A percentile compares a stretch with the other conserved stretches of the same genome.
phyloP scores from a whole-genome alignment of 2,113 vertebrate species.

The Cheilinus undulatus region DNA sequence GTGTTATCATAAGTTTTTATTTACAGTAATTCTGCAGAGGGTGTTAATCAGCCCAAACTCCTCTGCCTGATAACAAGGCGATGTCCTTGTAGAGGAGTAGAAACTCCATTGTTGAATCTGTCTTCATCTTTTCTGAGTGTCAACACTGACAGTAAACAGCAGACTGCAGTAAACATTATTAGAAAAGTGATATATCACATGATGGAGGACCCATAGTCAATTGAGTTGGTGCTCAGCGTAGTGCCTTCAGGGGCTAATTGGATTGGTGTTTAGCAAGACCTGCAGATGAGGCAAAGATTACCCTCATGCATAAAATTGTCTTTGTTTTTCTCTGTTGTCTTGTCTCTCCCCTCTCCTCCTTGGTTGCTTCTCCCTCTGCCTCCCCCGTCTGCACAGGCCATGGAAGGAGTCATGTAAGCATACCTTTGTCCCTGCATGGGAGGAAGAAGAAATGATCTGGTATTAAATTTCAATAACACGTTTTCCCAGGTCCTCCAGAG shows the following conservation, averaged over 20 bases:
- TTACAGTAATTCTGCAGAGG: neutral
- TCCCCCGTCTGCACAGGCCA: conserved; percentile 74
- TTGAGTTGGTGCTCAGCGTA: conserved; percentile 71
- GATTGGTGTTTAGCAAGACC: conserved; percentile 86
- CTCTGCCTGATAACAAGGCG: neutral
- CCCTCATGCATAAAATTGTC: conserved; percentile 82
- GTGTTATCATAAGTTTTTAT: conserved; percentile 2
- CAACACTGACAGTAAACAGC: conserved; percentile 49
- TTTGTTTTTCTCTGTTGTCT: conserved; percentile 79
- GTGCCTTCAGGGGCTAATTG: conserved; percentile 84
- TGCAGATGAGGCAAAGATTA: conserved; percentile 78
- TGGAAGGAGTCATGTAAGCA: conserved; percentile 79
- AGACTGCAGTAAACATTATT: conserved; percentile 58
- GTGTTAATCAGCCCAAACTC: neutral
- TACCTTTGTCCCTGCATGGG: conserved; percentile 82
- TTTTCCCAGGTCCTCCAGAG: conserved; percentile 87
- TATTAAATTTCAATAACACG: conserved; percentile 92
- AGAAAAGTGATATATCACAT: conserved; percentile 76
- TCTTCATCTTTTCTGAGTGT: conserved; percentile 40
- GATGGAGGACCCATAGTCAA: conserved; percentile 71
- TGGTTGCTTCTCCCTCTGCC: conserved; percentile 62
- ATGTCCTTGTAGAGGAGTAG: neutral
- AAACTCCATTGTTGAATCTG: conserved; percentile 32
- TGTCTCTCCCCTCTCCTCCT: conserved; percentile 61
- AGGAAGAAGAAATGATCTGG: conserved; percentile 86